These are phyloP conservation scores for Drosophila imparisetae DNA, from an alignment of 2,888 invertebrate genomes.

Conservation along the genomic window DNA sequence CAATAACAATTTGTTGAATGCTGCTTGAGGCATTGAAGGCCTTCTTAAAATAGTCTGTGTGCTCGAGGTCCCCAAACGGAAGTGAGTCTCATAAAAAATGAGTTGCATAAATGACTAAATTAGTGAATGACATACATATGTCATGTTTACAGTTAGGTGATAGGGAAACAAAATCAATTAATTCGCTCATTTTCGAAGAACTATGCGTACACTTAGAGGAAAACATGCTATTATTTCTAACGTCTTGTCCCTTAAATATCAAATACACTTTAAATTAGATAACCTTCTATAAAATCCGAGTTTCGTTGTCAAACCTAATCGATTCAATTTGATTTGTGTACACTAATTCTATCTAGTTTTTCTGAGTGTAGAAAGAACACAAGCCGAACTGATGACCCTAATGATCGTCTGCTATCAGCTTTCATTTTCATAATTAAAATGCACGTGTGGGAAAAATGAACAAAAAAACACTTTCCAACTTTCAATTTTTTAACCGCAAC, in stretches of 20 bases:
- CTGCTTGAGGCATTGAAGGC: slow-evolving; percentile 23
- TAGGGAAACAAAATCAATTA: slow-evolving; percentile 28
- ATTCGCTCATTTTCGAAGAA: neutral
- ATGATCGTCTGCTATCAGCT: slow-evolving; percentile 52
- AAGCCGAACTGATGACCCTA: slow-evolving; percentile 41
- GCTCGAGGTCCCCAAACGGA: slow-evolving; percentile 52
- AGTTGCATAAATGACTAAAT: slow-evolving; percentile 57
- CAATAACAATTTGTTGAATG: slow-evolving; percentile 73
- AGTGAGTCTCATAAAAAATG: slow-evolving; percentile 51
- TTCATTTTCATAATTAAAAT: slow-evolving; percentile 67
- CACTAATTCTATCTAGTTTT: neutral
- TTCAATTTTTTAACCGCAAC: slow-evolving; percentile 56
- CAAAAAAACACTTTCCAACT: slow-evolving; percentile 71
- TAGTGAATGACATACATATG: slow-evolving; percentile 25
- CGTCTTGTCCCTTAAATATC: neutral
- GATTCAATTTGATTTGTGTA: neutral
- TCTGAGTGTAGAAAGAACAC: slow-evolving; percentile 16
- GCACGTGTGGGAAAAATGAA: slow-evolving; percentile 42
- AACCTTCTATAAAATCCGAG: neutral
- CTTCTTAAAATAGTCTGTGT: slow-evolving; percentile 17
- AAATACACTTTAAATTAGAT: neutral
- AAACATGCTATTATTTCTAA: neutral
- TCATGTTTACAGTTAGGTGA: slow-evolving; percentile 45
- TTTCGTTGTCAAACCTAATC: neutral
- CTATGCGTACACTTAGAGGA: slow-evolving; percentile 5